Percentiles rank a stretch among this genome's conserved stretches.
Conservation (phyloP, 2,888 invertebrate species). For the Druceiella hillmani region DNA sequence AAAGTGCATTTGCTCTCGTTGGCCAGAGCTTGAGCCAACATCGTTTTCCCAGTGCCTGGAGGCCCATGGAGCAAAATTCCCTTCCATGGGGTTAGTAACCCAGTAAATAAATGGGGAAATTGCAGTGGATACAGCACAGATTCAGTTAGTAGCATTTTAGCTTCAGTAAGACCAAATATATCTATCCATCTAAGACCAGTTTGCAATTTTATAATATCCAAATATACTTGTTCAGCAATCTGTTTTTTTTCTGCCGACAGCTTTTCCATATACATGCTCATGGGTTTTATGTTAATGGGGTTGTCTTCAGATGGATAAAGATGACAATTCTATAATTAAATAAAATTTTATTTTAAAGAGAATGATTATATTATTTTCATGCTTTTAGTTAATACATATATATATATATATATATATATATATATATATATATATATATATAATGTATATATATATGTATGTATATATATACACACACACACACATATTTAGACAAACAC, state of each 20-base stretch:
- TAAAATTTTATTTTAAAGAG: too few relatives aligned
- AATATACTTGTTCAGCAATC: conserved; percentile 59
- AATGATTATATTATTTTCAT: too few relatives aligned
- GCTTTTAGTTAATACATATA: too few relatives aligned
- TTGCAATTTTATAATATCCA: conserved; percentile 55
- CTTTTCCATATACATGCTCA: too few relatives aligned
- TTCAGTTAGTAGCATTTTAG: conserved; percentile 77
- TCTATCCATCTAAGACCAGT: conserved; percentile 74
- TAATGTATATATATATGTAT: too few relatives aligned
- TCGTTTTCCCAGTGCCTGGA: conserved; percentile 81
- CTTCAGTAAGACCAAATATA: conserved; percentile 62
- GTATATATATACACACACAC: too few relatives aligned
- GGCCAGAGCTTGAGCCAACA: conserved; percentile 84
- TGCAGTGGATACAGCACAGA: conserved; percentile 76
- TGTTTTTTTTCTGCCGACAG: conserved; percentile 55
- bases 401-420: too few relatives aligned
- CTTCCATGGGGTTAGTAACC: conserved; percentile 75
- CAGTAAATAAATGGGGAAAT: conserved; percentile 66
- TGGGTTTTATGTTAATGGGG: too few relatives aligned
- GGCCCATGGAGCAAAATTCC: conserved; percentile 61
- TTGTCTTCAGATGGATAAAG: too few relatives aligned
- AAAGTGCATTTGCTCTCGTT: conserved; percentile 77
- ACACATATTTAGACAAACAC: too few relatives aligned
- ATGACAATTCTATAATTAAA: too few relatives aligned
- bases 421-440: too few relatives aligned